Base-by-base conservation (phyloP, 2,888 invertebrate species). In the Drosophila anomalipes region DNA sequence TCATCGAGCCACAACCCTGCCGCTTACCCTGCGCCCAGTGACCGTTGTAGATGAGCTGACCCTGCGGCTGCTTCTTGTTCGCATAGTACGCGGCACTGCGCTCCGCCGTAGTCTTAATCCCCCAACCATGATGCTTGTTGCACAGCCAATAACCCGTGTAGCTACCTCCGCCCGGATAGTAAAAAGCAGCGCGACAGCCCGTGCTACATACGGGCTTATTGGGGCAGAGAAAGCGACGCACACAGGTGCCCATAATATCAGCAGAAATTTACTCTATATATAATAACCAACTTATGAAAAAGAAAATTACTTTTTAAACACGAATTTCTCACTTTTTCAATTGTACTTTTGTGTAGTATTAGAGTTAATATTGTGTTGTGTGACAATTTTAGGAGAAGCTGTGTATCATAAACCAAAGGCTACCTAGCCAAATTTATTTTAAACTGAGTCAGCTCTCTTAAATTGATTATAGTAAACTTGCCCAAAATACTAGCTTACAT, bases 21-120 rank as follows among this genome's bases (percentile, higher is more conserved):
- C 92, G 90, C 60, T 91, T 91, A 32, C 86, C 86, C 19, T 85
- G 52, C 16, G 39, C 47, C 93, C 93, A 93, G 28, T 89, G 79
- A 0, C 93, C 93, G 74, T 92, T 92, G 51, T 93, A 93, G 44
- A 92, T 82, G 4, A 93, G 82, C 16, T 90, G 84, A 5, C 81
- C 82, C 12, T 86, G 41, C 4, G 89, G 77, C 10, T 67, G 28
- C 35, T 85, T 91, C 64, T 91, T 87, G 22, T 62, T 52, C 3
- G 65, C 70, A 60, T 51, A 88, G 37, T 71, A 56, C 5, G 39
- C 33, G 1, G 58, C 22, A 16, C 26, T 52, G 7, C 89, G 77
- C 14, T 78, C 71, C 1, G 64, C 57, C 0, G 74, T 72, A 14
- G 71, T 82, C 59, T 91, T 92, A 0, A 89, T 75, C 2, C 93